phyloP scores from a whole-genome alignment of 1,140 invertebrate genomes.

The Branchinecta lynchi region DNA sequence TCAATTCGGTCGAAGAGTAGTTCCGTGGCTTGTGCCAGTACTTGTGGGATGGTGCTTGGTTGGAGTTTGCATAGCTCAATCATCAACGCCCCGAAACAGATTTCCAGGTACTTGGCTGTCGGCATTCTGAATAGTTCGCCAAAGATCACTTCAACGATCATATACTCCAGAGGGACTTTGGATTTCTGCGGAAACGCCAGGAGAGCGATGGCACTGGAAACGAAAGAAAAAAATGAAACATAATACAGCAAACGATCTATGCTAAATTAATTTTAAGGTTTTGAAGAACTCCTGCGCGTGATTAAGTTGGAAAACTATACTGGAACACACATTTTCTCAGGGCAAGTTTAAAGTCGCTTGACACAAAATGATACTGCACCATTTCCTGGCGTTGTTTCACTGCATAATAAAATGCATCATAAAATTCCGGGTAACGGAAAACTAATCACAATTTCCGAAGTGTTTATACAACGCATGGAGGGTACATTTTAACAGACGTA shows the following conservation, averaged over 20 bases:
- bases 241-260: not conserved
- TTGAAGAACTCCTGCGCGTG: not conserved
- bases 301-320: constrained; percentile 3
- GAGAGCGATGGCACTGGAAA: constrained; percentile 62
- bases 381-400: too few relatives aligned
- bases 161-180: constrained; percentile 93
- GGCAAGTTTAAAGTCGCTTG: too few relatives aligned
- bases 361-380: too few relatives aligned
- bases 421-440: too few relatives aligned
- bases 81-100: constrained; percentile 86
- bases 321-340: too few relatives aligned
- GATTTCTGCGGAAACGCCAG: constrained; percentile 80
- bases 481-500: too few relatives aligned
- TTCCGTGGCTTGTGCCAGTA: constrained; percentile 90
- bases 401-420: too few relatives aligned
- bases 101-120: constrained; percentile 66
- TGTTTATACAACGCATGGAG: too few relatives aligned
- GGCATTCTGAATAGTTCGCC: constrained; percentile 87
- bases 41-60: constrained; percentile 91
- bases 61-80: constrained; percentile 95
- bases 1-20: constrained; percentile 90
- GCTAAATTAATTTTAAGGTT: constrained; percentile 17
- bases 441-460: too few relatives aligned
- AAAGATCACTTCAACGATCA: constrained; percentile 94
- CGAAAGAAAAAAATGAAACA: constrained; percentile 20